Conservation (phyloP, 2,888 invertebrate genomes). For the Athalia cordata region DNA sequence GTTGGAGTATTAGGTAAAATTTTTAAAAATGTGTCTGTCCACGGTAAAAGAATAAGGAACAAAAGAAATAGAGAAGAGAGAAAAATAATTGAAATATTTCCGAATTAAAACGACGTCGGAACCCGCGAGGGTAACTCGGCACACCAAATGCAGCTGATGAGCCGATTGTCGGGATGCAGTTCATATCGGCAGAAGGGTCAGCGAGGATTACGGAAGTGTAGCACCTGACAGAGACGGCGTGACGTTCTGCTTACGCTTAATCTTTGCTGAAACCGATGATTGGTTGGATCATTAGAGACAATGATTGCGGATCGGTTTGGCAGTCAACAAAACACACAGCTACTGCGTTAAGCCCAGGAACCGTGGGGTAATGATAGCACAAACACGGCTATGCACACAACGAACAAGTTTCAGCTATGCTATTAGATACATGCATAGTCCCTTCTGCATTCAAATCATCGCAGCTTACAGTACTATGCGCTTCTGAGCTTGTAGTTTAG, state of each 20-base stretch:
- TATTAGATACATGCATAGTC: not conserved
- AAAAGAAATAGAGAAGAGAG: not conserved
- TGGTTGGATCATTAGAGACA: conserved; percentile 42
- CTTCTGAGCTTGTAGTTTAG: not conserved
- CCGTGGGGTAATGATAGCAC: conserved; percentile 37
- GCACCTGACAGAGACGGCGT: not conserved
- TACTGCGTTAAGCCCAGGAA: conserved; percentile 18
- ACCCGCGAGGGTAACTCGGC: too few species aligned
- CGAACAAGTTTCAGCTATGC: not conserved
- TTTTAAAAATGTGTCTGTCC: conserved; percentile 12
- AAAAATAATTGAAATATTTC: not conserved
- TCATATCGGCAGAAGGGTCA: not conserved
- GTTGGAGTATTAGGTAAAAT: not conserved
- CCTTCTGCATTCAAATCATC: conserved; percentile 40
- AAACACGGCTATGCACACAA: conserved; percentile 23
- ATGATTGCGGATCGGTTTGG: conserved; percentile 40
- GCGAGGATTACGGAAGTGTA: too few species aligned
- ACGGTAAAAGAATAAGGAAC: not conserved
- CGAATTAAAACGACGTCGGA: too few species aligned
- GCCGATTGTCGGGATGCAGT: not conserved
- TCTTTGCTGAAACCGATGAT: conserved; percentile 18
- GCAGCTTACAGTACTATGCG: conserved; percentile 1
- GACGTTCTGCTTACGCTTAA: conserved; percentile 11
- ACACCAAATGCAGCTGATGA: not conserved
- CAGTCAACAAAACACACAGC: conserved; percentile 36